Conservation (phyloP, 2,113 vertebrate species). For the Hyperoodon ampullatus region DNA sequence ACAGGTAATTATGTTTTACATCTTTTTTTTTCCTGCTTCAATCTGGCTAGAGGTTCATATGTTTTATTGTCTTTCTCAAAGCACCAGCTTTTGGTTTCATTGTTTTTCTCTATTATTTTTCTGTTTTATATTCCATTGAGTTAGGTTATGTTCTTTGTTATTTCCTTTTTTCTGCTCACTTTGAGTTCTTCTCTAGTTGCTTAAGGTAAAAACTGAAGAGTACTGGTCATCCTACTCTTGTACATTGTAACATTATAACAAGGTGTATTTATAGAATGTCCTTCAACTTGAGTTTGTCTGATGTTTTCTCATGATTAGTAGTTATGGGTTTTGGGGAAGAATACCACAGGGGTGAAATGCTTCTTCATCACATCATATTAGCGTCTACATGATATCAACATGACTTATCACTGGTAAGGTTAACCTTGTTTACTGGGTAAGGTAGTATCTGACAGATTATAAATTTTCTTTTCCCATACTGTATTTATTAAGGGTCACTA, state of each 20-base stretch:
- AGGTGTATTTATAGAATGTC: background rate
- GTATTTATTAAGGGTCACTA: background rate
- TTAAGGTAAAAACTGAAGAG: background rate
- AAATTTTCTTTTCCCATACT: background rate
- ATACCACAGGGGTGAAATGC: background rate
- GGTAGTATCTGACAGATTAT: background rate
- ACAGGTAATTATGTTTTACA: background rate
- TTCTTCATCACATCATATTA: background rate
- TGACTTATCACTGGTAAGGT: background rate
- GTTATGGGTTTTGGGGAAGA: background rate
- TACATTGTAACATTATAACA: no score
- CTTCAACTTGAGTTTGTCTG: background rate
- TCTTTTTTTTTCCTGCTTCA: background rate
- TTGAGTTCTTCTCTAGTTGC: background rate
- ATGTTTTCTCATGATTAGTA: background rate
- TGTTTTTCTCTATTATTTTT: constrained; percentile 1
- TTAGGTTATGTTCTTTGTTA: background rate
- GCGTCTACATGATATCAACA: background rate
- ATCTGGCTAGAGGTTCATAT: background rate
- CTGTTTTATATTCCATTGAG: background rate
- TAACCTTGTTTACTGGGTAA: background rate
- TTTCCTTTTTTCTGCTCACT: background rate
- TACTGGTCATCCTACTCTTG: background rate
- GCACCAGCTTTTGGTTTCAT: background rate
- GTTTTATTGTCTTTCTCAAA: background rate